Conservation (phyloP, 2,888 invertebrate genomes). For the Monopis laevigella region DNA sequence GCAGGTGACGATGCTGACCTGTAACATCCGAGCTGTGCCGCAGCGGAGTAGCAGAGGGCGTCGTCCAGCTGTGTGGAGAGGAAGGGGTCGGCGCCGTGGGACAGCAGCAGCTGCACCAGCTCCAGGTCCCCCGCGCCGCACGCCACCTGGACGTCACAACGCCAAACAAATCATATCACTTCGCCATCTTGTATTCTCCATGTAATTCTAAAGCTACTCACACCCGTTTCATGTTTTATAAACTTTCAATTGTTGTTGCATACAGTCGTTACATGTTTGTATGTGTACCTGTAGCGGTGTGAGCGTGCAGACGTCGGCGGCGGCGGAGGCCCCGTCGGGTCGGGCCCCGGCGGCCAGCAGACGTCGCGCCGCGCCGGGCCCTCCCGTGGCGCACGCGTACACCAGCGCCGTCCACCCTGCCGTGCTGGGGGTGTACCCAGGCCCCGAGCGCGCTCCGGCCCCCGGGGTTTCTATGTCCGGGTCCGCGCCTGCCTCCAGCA, state of each 20-base stretch:
- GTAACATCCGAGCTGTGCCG: constrained; percentile 87
- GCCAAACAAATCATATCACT: neutral
- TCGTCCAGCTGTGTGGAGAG: constrained; percentile 85
- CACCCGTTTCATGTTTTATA: constrained; percentile 3
- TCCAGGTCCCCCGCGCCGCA: constrained; percentile 84
- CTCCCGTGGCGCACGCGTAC: constrained; percentile 67
- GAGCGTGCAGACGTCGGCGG: constrained; percentile 86
- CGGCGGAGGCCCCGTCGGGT: constrained; percentile 87
- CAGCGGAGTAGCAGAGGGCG: constrained; percentile 84
- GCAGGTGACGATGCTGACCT: no score
- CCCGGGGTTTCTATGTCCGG: constrained; percentile 83
- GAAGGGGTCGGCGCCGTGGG: constrained; percentile 90
- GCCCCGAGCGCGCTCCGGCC: constrained; percentile 39
- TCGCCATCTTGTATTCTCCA: neutral
- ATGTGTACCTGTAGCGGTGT: constrained; percentile 86
- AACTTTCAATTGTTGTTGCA: neutral
- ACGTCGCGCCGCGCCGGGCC: constrained; percentile 65
- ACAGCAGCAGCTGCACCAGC: constrained; percentile 79
- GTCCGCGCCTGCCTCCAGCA: constrained; percentile 84
- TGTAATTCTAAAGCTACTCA: neutral
- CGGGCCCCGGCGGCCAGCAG: constrained; percentile 83
- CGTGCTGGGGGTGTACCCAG: no score
- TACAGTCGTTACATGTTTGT: neutral
- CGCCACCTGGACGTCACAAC: constrained; percentile 65
- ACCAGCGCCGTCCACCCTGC: constrained; percentile 86